Percentiles rank a stretch among this genome's conserved stretches.
These are phyloP conservation scores for Heliconius hewitsoni DNA, from an alignment of 1,140 invertebrate genomes.

Conservation along the genomic window DNA sequence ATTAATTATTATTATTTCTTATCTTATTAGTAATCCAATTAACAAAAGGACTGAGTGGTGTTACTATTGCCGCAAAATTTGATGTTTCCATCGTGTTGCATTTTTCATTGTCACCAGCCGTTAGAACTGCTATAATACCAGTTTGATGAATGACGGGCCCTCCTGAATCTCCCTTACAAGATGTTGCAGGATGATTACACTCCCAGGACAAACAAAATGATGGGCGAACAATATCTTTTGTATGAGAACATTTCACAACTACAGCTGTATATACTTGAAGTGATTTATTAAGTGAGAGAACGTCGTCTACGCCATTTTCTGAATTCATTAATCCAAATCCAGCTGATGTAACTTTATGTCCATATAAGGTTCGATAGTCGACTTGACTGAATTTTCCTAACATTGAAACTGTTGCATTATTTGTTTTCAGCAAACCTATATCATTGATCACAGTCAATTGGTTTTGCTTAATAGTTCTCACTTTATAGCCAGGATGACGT, in stretches of 20 bases:
- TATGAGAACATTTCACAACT: not conserved
- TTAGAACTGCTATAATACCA: not conserved
- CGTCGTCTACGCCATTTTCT: not conserved
- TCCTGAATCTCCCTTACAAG: not conserved
- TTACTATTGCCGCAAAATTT: not conserved
- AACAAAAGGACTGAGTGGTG: slow-evolving; percentile 1
- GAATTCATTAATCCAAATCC: slow-evolving; percentile 4
- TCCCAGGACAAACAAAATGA: not conserved
- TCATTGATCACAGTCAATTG: not conserved
- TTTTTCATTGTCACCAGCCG: not conserved
- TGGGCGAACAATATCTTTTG: not conserved
- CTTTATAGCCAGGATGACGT: not conserved
- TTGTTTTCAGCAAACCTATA: not conserved
- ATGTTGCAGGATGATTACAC: not conserved
- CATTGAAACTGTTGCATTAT: not conserved
- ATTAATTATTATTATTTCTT: too few species aligned
- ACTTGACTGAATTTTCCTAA: not conserved
- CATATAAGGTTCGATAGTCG: not conserved
- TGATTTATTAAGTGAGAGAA: slow-evolving; percentile 2
- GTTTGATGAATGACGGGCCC: not conserved
- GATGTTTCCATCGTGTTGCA: not conserved
- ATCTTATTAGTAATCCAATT: too few species aligned
- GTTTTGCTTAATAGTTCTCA: not conserved
- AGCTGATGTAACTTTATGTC: not conserved
- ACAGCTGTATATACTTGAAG: not conserved